These are phyloP conservation scores for Mungos mungo DNA, from an alignment of 2,113 vertebrate species.

Conservation along the genomic window DNA sequence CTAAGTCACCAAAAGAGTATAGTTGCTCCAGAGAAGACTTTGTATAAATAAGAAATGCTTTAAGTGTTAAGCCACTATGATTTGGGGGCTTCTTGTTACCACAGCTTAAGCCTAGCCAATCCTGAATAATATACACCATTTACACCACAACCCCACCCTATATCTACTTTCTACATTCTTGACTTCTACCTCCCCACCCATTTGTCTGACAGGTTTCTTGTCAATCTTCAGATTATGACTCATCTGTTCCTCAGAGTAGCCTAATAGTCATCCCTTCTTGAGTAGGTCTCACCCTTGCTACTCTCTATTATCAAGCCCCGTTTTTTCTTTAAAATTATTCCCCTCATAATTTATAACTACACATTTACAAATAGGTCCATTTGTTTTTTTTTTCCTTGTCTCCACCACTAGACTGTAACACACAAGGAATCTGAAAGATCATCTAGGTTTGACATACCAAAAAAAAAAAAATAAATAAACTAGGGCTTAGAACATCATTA, in stretches of 20 bases:
- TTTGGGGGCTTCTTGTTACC: neutral
- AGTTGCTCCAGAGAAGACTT: neutral
- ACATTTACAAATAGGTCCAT: neutral
- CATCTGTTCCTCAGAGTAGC: neutral
- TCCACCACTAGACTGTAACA: neutral
- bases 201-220: neutral
- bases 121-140: neutral
- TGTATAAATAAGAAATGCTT: neutral
- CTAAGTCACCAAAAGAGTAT: neutral
- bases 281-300: neutral
- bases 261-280: neutral
- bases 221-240: neutral
- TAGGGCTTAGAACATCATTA: neutral
- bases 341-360: neutral
- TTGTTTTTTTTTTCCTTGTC: constrained; percentile 30
- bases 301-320: neutral
- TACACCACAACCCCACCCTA: neutral
- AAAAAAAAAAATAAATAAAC: neutral
- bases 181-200: neutral
- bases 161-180: neutral
- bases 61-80: neutral
- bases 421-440: neutral
- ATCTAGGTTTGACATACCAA: neutral
- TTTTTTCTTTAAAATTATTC: constrained; percentile 9
- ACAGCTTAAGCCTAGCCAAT: neutral